Evolutionary conservation across 1,140 invertebrate species (phyloP).

Genomic region (Tyrophagus putrescentiae): DNA sequence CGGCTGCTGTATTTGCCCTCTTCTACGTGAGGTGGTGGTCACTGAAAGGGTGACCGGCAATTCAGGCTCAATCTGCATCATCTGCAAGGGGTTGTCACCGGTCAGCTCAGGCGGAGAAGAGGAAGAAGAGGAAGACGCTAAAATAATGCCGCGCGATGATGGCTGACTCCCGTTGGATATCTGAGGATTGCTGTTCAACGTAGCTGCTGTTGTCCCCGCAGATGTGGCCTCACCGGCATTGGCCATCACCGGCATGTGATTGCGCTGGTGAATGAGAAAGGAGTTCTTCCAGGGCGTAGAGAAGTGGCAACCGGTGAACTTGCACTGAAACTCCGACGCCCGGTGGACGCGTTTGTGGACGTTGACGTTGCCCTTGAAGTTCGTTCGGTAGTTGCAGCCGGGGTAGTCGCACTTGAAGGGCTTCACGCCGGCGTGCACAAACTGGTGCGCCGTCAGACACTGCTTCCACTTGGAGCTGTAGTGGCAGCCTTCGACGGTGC

Average conservation of each 20-base stretch:
- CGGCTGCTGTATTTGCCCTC: too few relatives aligned
- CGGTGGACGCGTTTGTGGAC: constrained; percentile 13
- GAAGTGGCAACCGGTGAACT: neutral
- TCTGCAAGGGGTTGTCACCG: neutral
- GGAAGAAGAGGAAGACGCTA: neutral
- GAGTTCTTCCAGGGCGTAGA: constrained; percentile 14
- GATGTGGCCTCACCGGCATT: neutral
- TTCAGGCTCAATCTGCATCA: neutral
- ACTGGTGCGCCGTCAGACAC: constrained; percentile 17
- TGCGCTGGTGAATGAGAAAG: constrained; percentile 13
- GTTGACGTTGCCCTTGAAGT: constrained; percentile 14
- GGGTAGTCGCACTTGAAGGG: constrained; percentile 17
- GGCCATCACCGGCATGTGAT: neutral
- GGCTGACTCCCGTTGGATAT: too few relatives aligned
- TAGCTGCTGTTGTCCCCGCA: neutral
- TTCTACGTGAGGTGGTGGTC: too few relatives aligned
- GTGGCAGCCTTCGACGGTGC: constrained; percentile 6
- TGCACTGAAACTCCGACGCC: neutral
- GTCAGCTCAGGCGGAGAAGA: neutral
- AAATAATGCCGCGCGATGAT: too few relatives aligned
- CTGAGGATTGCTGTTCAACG: neutral
- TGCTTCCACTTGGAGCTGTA: constrained; percentile 13
- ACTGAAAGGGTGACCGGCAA: neutral
- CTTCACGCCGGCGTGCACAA: constrained; percentile 15
- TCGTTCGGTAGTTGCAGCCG: constrained; percentile 16